These are phyloP conservation scores for Epizoanthus stellaris DNA, from an alignment of 92 coral and sea anemone species.

Conservation along the genomic window DNA sequence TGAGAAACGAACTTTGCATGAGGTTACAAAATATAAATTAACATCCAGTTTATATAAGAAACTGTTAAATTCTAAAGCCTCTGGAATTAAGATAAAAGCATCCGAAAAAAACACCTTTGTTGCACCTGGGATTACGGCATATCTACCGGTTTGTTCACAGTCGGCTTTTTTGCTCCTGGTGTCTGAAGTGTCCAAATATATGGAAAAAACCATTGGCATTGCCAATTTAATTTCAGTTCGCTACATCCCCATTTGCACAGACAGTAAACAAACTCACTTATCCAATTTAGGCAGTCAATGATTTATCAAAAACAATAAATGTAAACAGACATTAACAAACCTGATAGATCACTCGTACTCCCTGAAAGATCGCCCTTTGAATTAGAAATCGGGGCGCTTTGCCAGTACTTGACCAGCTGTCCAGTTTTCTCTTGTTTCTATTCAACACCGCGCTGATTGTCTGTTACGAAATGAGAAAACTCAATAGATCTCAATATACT, in stretches of 20 bases:
- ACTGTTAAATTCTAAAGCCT: not conserved
- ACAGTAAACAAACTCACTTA: conserved; percentile 25
- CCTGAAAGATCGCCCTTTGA: not conserved
- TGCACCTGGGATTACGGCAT: not conserved
- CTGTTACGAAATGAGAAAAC: conserved; percentile 22
- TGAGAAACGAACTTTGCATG: conserved; percentile 14
- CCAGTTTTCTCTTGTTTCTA: not conserved
- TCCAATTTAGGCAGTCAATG: conserved; percentile 23
- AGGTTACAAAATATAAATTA: conserved; percentile 15
- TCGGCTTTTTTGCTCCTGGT: not conserved
- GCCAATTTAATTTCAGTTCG: conserved; percentile 5
- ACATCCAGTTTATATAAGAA: conserved; percentile 11
- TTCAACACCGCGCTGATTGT: not conserved
- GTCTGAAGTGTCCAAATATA: not conserved
- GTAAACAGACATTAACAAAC: conserved; percentile 31
- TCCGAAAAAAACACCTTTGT: not conserved
- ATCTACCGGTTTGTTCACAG: not conserved
- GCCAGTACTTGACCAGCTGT: not conserved
- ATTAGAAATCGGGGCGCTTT: not conserved
- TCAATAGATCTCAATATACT: not conserved
- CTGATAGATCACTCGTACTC: not conserved
- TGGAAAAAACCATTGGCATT: not conserved
- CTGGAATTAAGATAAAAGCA: not conserved
- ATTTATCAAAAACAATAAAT: conserved; percentile 1
- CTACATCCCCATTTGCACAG: not conserved